phyloP scores from a whole-genome alignment of 2,113 vertebrate genomes.

The Papio anubis region DNA sequence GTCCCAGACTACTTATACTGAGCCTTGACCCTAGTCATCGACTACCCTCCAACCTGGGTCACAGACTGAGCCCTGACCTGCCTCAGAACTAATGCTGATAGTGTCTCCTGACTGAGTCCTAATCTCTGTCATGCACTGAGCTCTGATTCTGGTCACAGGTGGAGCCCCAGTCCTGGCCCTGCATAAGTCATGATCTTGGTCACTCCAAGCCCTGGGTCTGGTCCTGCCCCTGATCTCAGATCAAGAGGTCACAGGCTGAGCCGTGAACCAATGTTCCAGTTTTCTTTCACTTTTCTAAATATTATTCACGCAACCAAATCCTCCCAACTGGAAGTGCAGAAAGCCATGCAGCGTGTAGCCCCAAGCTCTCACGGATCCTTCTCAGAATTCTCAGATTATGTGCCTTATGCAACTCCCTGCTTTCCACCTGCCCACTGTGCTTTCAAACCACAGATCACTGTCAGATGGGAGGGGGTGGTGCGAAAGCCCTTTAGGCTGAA shows the following conservation, averaged over 20 bases:
- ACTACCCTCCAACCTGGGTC: neutral
- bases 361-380: neutral
- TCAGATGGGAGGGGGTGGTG: no score
- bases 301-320: no score
- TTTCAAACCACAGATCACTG: rapidly evolving
- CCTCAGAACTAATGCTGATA: neutral
- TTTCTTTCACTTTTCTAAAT: neutral
- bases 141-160: no score
- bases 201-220: neutral
- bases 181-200: neutral
- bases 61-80: neutral
- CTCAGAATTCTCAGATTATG: neutral
- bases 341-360: neutral
- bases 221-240: neutral
- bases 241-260: neutral
- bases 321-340: neutral
- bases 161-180: neutral
- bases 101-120: neutral
- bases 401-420: neutral
- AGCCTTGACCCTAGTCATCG: neutral
- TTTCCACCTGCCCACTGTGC: neutral
- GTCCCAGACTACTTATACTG: neutral
- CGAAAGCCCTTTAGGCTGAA: neutral
- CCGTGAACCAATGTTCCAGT: neutral
- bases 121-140: neutral